phyloP scores from a whole-genome alignment of 2,797 vertebrate species.

The Notolepis coatsorum region DNA sequence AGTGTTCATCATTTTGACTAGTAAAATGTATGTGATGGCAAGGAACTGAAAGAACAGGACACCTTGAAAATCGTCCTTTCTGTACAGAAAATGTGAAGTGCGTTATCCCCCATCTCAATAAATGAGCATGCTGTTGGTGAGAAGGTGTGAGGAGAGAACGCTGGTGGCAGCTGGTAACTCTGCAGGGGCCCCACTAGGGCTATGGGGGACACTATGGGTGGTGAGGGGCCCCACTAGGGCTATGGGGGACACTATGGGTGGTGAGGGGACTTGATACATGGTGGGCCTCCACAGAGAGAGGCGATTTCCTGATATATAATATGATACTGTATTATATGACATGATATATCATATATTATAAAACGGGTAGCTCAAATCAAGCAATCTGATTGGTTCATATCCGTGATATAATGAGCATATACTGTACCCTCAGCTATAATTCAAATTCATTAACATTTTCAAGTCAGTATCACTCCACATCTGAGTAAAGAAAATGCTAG shows the following conservation, averaged over 20 bases:
- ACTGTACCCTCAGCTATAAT: too few relatives aligned
- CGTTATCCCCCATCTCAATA: constrained; percentile 29
- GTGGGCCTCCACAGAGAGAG: constrained; percentile 9
- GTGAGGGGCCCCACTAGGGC: constrained; percentile 32
- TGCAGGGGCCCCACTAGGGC: constrained; percentile 49
- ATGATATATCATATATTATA: too few relatives aligned
- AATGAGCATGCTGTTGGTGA: constrained; percentile 46
- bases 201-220: background rate
- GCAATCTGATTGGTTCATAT: too few relatives aligned
- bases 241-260: constrained; percentile 22
- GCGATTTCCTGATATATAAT: too few relatives aligned
- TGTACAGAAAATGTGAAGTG: constrained; percentile 9
- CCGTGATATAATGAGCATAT: too few relatives aligned
- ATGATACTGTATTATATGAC: too few relatives aligned
- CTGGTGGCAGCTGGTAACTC: constrained; percentile 64
- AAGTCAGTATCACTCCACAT: too few relatives aligned
- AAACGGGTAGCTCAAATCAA: too few relatives aligned
- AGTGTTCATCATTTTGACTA: background rate
- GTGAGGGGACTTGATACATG: constrained; percentile 21
- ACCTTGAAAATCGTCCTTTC: background rate
- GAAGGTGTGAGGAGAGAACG: constrained; percentile 46
- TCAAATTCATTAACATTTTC: too few relatives aligned
- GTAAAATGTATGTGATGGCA: background rate
- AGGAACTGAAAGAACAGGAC: background rate
- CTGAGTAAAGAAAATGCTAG: too few relatives aligned